Percentiles rank a stretch among this genome's conserved stretches.
Conservation (phyloP, 2,797 vertebrate genomes). For the Megalops cyprinoides region DNA sequence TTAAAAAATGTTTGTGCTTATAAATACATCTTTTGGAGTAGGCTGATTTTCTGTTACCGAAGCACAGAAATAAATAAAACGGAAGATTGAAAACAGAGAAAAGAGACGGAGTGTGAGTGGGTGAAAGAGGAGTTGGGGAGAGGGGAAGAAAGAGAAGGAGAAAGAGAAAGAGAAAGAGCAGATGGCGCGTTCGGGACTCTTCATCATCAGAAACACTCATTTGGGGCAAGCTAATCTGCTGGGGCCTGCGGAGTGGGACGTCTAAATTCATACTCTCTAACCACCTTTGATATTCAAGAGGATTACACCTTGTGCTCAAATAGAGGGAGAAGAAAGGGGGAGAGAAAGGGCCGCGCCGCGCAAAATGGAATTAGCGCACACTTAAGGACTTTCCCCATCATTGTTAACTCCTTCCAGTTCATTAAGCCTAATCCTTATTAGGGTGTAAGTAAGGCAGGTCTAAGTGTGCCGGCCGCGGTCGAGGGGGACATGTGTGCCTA, state of each 20-base stretch:
- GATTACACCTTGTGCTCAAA: slow-evolving; percentile 96
- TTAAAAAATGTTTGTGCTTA: background rate
- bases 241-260: slow-evolving; percentile 78
- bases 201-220: slow-evolving; percentile 67
- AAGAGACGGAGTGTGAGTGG: slow-evolving; percentile 31
- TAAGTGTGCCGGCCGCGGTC: slow-evolving; percentile 80
- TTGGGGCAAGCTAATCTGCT: slow-evolving; percentile 77
- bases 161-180: slow-evolving; percentile 64
- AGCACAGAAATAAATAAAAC: background rate
- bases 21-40: background rate
- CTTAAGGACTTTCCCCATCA: slow-evolving; percentile 86
- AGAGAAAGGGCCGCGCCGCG: slow-evolving; percentile 76
- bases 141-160: background rate
- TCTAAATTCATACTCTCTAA: slow-evolving; percentile 95
- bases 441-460: slow-evolving; percentile 82
- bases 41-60: background rate
- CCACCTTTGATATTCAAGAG: slow-evolving; percentile 98
- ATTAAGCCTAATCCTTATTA: slow-evolving; percentile 96
- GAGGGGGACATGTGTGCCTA: slow-evolving; percentile 85
- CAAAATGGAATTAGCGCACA: slow-evolving; percentile 87
- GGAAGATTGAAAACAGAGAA: background rate
- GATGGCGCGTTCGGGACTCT: slow-evolving; percentile 72
- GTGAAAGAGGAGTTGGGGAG: background rate
- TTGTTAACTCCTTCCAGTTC: slow-evolving; percentile 99
- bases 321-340: slow-evolving; percentile 76